Conservation (phyloP, 2,888 invertebrate species). For the Platynereis dumerilii region DNA sequence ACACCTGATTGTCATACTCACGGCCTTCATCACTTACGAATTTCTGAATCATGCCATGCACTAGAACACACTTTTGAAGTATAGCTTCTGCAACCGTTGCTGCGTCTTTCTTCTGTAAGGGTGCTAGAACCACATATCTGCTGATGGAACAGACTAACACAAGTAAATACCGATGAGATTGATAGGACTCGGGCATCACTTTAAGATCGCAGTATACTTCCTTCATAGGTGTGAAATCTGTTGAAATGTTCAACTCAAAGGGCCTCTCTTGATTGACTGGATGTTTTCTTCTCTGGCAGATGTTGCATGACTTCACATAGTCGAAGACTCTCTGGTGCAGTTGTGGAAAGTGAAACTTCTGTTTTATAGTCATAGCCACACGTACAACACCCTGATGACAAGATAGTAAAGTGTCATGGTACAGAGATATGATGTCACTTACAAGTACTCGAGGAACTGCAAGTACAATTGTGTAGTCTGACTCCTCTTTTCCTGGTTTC, state of each 20-base stretch:
- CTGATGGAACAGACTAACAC: not conserved
- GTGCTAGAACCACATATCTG: not conserved
- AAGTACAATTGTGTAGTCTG: not conserved
- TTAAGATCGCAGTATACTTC: not conserved
- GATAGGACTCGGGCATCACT: not conserved
- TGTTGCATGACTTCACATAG: not conserved
- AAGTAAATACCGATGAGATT: not conserved
- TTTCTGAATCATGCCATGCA: not conserved
- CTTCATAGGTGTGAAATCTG: not conserved
- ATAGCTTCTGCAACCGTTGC: not conserved
- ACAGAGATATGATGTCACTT: not conserved
- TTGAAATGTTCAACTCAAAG: not conserved
- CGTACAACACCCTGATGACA: not conserved
- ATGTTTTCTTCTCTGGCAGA: not conserved
- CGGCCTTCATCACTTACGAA: not conserved
- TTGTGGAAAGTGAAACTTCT: not conserved
- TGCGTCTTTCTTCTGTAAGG: not conserved
- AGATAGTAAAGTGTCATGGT: not conserved
- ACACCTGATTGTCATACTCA: not conserved
- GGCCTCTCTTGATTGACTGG: not conserved
- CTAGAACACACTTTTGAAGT: not conserved
- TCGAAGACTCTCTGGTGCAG: not conserved
- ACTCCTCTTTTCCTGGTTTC: not conserved
- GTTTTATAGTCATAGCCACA: not conserved
- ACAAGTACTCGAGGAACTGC: not conserved